Percentiles rank a stretch among this genome's conserved stretches.
Evolutionary conservation across 2,888 invertebrate species (phyloP).

Genomic region (Lycophotia porphyrea): DNA sequence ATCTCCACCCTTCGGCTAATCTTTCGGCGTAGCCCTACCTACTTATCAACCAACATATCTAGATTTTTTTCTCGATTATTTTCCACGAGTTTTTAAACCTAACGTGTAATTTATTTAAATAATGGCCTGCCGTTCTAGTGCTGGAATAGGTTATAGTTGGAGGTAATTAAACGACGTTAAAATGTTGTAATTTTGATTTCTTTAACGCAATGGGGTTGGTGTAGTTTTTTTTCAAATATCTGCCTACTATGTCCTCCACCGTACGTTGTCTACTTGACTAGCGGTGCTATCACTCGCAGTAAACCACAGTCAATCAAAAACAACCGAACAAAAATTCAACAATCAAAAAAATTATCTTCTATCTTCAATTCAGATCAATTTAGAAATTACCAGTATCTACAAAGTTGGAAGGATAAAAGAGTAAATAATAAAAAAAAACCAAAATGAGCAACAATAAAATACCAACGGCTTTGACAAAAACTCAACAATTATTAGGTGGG

Average conservation of each 20-base stretch:
- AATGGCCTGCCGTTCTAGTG: background rate
- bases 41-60: background rate
- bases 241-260: accelerated
- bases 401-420: background rate
- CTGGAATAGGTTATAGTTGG: background rate
- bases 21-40: background rate
- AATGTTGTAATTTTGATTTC: background rate
- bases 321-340: no score
- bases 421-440: background rate
- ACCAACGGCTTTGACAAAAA: background rate
- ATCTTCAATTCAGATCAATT: no score
- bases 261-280: background rate
- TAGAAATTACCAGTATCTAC: no score
- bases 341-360: no score
- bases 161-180: background rate
- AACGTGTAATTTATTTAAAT: background rate
- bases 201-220: background rate
- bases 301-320: background rate
- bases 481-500: background rate
- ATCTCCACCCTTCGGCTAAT: no score
- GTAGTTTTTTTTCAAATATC: background rate
- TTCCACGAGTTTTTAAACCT: no score
- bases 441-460: background rate
- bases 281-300: background rate
- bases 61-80: background rate